phyloP scores from a whole-genome alignment of 2,888 invertebrate species.

The Cheilosia impressa region DNA sequence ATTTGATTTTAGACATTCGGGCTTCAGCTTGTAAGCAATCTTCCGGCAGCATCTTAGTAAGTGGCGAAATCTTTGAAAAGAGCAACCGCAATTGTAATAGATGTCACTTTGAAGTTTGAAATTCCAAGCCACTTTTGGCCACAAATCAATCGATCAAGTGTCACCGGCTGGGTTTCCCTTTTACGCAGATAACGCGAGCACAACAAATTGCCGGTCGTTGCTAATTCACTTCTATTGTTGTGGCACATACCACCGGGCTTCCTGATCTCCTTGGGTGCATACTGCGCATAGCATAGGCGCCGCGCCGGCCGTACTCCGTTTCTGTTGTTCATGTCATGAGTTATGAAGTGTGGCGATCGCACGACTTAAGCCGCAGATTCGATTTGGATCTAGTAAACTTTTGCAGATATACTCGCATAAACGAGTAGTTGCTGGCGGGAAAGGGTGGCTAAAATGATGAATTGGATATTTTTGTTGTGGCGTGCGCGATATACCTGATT shows the following conservation, averaged over 20 bases:
- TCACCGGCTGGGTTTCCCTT: slow-evolving; percentile 17
- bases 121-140: slow-evolving; percentile 45
- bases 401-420: slow-evolving; percentile 4
- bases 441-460: slow-evolving; percentile 47
- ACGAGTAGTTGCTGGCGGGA: not conserved
- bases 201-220: slow-evolving; percentile 43
- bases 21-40: slow-evolving; percentile 10
- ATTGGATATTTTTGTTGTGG: slow-evolving; percentile 51
- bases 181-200: slow-evolving; percentile 27
- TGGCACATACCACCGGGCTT: slow-evolving; percentile 21
- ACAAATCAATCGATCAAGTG: slow-evolving; percentile 67
- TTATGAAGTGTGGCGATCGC: slow-evolving; percentile 59
- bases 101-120: slow-evolving; percentile 27
- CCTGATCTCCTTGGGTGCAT: slow-evolving; percentile 55
- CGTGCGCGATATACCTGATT: slow-evolving; percentile 38
- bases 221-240: slow-evolving; percentile 55
- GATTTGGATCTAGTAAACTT: slow-evolving; percentile 56
- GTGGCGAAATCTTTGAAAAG: slow-evolving; percentile 5
- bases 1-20: slow-evolving; percentile 30
- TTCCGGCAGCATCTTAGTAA: slow-evolving; percentile 9
- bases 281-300: slow-evolving; percentile 8
- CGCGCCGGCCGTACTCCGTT: not conserved
- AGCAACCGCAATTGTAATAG: not conserved
- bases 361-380: slow-evolving; percentile 41
- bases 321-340: slow-evolving; percentile 23